These are phyloP conservation scores for Gobio occitaniae DNA, from an alignment of 2,797 vertebrate species.

Conservation along the genomic window DNA sequence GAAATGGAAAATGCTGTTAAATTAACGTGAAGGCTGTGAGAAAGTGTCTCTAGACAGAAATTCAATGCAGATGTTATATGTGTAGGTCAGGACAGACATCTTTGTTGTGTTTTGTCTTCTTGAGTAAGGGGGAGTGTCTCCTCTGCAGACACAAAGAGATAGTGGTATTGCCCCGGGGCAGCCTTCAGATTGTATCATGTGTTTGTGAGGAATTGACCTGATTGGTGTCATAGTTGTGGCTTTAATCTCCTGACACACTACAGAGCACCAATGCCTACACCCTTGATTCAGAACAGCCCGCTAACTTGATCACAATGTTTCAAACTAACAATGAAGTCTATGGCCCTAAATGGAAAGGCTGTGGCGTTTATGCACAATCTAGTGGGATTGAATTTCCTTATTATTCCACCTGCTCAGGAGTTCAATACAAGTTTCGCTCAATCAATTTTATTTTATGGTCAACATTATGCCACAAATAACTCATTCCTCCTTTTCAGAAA, in stretches of 20 bases:
- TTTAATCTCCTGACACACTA: slow-evolving; percentile 31
- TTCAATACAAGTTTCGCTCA: neutral
- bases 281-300: neutral
- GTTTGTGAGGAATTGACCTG: slow-evolving; percentile 25
- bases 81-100: slow-evolving; percentile 1
- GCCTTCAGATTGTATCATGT: slow-evolving; percentile 41
- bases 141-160: slow-evolving; percentile 51
- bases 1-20: neutral
- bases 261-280: slow-evolving; percentile 5
- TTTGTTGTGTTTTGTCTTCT: slow-evolving; percentile 16
- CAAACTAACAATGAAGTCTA: slow-evolving; percentile 3
- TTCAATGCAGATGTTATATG: neutral
- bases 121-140: slow-evolving; percentile 26
- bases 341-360: slow-evolving; percentile 3
- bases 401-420: neutral
- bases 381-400: neutral
- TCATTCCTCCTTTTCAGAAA: neutral
- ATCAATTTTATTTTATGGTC: neutral
- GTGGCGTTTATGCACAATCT: neutral
- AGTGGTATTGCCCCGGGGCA: slow-evolving; percentile 39
- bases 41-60: neutral
- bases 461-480: neutral
- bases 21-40: neutral
- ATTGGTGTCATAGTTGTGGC: slow-evolving; percentile 38
- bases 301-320: slow-evolving; percentile 22